Evolutionary conservation across 2,113 vertebrate species (phyloP).

Genomic region (Plestiodon gilberti): DNA sequence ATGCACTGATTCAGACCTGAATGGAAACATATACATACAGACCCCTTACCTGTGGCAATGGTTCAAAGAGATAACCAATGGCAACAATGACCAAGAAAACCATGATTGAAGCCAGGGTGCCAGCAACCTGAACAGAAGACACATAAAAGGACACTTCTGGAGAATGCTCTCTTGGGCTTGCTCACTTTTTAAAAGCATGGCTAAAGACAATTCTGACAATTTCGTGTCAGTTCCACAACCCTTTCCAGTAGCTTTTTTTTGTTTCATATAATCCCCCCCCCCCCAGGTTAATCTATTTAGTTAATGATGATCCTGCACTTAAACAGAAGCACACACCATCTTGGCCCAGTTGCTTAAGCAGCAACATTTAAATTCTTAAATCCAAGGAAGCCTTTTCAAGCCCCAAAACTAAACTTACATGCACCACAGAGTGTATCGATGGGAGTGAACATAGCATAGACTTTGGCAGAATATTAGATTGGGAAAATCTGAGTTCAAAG

Average conservation of each 20-base stretch:
- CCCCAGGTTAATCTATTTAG: background rate
- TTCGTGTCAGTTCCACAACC: background rate
- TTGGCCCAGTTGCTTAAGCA: too few relatives aligned
- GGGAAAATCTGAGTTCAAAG: background rate
- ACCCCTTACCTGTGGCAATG: slow-evolving; percentile 88
- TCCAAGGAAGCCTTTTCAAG: background rate
- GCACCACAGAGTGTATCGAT: background rate
- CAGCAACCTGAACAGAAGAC: slow-evolving; percentile 85
- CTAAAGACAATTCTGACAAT: background rate
- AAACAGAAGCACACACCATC: background rate
- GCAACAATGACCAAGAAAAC: slow-evolving; percentile 93
- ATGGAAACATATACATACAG: background rate
- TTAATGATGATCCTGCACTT: background rate
- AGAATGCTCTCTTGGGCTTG: background rate
- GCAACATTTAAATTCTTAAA: background rate
- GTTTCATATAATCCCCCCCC: too few relatives aligned
- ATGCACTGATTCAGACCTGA: background rate
- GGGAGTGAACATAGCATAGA: background rate
- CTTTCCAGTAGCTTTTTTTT: background rate
- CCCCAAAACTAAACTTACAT: background rate
- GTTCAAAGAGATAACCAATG: slow-evolving; percentile 92
- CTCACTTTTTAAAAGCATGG: background rate
- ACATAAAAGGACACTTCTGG: background rate
- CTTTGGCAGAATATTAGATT: too few relatives aligned
- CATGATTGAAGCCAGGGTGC: slow-evolving; percentile 86